Evolutionary conservation across 1,140 invertebrate species (phyloP).

Genomic region (Laupala kohalensis): DNA sequence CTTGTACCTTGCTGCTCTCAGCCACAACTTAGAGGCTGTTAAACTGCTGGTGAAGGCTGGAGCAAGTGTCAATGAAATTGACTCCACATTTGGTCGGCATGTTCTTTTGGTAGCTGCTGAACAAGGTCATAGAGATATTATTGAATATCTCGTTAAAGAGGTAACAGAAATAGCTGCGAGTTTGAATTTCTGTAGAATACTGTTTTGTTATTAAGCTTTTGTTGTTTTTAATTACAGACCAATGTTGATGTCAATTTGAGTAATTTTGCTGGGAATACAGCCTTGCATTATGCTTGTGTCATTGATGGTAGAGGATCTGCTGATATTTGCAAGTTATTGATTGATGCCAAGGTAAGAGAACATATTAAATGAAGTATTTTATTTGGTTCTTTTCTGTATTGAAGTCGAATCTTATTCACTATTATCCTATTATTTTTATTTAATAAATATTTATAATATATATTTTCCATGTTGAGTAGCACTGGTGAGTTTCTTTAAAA

Average conservation of each 20-base stretch:
- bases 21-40: constrained; percentile 32
- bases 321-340: constrained; percentile 25
- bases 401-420: too few relatives aligned
- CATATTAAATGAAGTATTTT: too few relatives aligned
- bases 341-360: constrained; percentile 24
- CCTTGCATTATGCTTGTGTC: constrained; percentile 26
- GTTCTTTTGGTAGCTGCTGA: constrained; percentile 41
- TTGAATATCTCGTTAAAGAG: constrained; percentile 34
- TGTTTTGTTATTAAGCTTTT: background rate
- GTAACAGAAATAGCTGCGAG: constrained; percentile 15
- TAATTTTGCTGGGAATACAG: constrained; percentile 28
- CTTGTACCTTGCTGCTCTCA: constrained; percentile 35
- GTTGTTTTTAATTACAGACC: constrained; percentile 19
- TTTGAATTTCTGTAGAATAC: background rate
- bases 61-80: constrained; percentile 33
- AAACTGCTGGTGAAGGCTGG: constrained; percentile 31
- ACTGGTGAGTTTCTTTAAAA: too few relatives aligned
- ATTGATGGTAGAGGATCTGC: constrained; percentile 17
- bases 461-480: too few relatives aligned
- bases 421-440: too few relatives aligned
- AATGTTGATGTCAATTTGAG: constrained; percentile 23
- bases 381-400: too few relatives aligned
- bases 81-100: constrained; percentile 38
- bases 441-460: too few relatives aligned
- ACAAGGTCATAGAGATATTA: constrained; percentile 29